Evolutionary conservation across 1,140 invertebrate genomes (phyloP), one percentile per base, ranked within the genome.

Genomic region (Cydia strobilella): DNA sequence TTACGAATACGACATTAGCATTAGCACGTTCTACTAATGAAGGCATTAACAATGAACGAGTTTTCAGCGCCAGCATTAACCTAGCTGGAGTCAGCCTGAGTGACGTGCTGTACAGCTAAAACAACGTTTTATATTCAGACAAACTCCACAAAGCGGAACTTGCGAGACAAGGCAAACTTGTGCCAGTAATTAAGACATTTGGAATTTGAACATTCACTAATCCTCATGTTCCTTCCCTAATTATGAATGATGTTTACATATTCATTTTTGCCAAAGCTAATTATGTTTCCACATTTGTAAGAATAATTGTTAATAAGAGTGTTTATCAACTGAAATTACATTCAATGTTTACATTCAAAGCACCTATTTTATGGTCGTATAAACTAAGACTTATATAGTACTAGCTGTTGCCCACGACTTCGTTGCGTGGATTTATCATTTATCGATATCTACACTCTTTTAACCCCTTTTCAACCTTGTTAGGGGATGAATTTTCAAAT

Each of bases 181-280:
- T 72, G 71, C 71, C 20, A 48, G 71, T 72, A 72, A 72, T 72
- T 72, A 72, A 72, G 71, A 72, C 45, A 72, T 72, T 42, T 51
- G 42, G 42, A 72, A 72, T 45, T 72, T 72, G 45, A 9, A 51
- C 31, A 66, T 69, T 69, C 35, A 39, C 65, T 35, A 15, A 69
- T 69, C 65, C 65, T 69, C 31, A 42, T 35, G 35, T 42, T 69
- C 35, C 15, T 4, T 39, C 65, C 23, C 31, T 69, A 69, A 69
- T 69, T 69, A 69, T 20, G 65, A 69, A 31, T 39, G 65, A 69
- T 69, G 65, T 69, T 69, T 35, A 39, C 31, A 35, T 69, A 69
- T 69, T 35, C 35, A 35, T 69, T 69, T 69, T 69, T 9, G 27
- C n/a, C 51, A n/a, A 1, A 1, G 15, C 20, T 20, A 59, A 2